Base-by-base conservation (phyloP, 1,140 invertebrate genomes). In the Hypsibius dujardini region DNA sequence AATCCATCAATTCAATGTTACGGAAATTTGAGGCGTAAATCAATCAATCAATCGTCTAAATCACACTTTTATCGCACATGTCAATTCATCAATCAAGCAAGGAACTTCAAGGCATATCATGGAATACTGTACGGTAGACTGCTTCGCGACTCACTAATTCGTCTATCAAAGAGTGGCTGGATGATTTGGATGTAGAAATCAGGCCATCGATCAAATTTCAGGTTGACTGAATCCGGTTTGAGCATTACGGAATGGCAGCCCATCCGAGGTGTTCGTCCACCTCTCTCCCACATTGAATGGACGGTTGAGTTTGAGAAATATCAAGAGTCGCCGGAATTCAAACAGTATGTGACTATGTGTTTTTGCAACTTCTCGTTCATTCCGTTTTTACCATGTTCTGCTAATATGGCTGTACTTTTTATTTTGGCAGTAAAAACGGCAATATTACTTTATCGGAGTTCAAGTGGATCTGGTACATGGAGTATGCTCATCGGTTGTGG, bases 201-300 rank as follows among this genome's bases (percentile, higher is more conserved):
- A 28, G 28, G 28, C 28, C 28, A 28, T 28, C 28, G 28, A 28
- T 28, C 28, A n/a, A 56, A 56, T 56, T 56, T 56, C 50, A 67
- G 95, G 75, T 81, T 98, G 59, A 99, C 96, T 46, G 94, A 98
- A 80, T 98, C 95, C 1, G 96, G 96, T 1, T 82, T 99, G 46
- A 97, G 93, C 0, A 99, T 99, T 94, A 94, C 97, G 2, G 90
- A 92, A 70, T 99, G 96, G 96, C 89, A 89, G 80, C 73, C 85
- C 88, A 62, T 85, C 89, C 74, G 93, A 89, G 72, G 94, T 90
- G 84, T 89, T 81, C 81, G 87, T 79, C 86, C 92, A 76, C 95
- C 96, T 2, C 78, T 81, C 28, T 86, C 82, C 70, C 81, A 90
- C 72, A 80, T 82, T 67, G 87, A 95, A 77, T 99, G 96, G 96